A percentile compares a stretch with the other conserved stretches of the same genome.
Evolutionary conservation across 1,140 invertebrate genomes (phyloP).

Genomic region (Procambarus clarkii): DNA sequence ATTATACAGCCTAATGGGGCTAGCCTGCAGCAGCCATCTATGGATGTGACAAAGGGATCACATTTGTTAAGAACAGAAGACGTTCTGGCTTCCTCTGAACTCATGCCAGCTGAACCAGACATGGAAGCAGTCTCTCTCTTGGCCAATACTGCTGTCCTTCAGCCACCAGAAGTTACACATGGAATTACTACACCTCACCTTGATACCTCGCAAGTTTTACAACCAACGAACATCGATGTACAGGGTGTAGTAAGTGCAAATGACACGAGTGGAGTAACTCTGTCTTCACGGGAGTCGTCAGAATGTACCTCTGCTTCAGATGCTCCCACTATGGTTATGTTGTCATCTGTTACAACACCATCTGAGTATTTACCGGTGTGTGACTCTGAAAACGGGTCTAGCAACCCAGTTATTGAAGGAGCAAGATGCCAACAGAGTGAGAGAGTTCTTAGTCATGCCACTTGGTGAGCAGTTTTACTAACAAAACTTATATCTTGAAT

Average conservation of each 20-base stretch:
- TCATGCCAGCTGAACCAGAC: slow-evolving; percentile 38
- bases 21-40: slow-evolving; percentile 7
- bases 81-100: slow-evolving; percentile 21
- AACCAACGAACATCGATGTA: slow-evolving; percentile 31
- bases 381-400: not conserved
- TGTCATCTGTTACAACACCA: slow-evolving; percentile 37
- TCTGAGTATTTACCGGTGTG: slow-evolving; percentile 42
- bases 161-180: slow-evolving; percentile 38
- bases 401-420: slow-evolving; percentile 36
- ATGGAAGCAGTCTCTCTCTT: slow-evolving; percentile 32
- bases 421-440: slow-evolving; percentile 38
- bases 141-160: slow-evolving; percentile 24
- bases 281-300: slow-evolving; percentile 1
- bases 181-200: slow-evolving; percentile 22
- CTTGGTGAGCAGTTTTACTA: slow-evolving; percentile 19
- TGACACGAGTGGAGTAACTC: not conserved
- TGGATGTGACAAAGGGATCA: slow-evolving; percentile 22
- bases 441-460: slow-evolving; percentile 50
- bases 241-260: not conserved
- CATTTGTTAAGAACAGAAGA: slow-evolving; percentile 15
- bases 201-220: slow-evolving; percentile 30
- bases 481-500: too few relatives aligned
- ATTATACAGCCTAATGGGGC: not conserved
- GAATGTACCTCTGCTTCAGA: slow-evolving; percentile 25
- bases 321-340: slow-evolving; percentile 38